Evolutionary conservation across 2,113 vertebrate genomes (phyloP).

Genomic region (Hippocampus comes): DNA sequence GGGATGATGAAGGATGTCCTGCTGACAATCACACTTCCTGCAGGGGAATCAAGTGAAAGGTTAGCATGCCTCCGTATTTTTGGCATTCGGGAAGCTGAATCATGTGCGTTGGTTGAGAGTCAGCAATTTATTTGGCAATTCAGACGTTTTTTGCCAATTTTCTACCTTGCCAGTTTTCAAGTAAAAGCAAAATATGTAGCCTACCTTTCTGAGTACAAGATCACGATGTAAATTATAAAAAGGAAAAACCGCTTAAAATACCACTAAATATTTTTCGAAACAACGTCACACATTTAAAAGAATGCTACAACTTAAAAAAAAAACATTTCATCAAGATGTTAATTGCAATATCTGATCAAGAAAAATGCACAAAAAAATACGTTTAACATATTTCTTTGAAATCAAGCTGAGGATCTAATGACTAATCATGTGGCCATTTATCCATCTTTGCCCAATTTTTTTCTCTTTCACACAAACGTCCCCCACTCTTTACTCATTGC

Average conservation of each 20-base stretch:
- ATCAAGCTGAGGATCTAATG: constrained; percentile 21
- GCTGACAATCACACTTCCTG: constrained; percentile 39
- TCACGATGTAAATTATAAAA: no score
- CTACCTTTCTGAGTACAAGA: no score
- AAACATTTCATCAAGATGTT: no score
- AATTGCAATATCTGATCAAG: neutral
- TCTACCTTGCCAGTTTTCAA: no score
- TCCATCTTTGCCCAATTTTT: constrained; percentile 8
- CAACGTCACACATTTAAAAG: no score
- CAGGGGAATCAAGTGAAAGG: constrained; percentile 32
- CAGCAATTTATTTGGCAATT: neutral
- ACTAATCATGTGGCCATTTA: constrained; percentile 31
- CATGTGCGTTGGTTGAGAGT: neutral
- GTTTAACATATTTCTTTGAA: neutral
- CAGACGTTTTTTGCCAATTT: neutral
- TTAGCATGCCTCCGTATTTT: constrained; percentile 20
- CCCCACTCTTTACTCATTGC: neutral
- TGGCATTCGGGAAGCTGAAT: neutral
- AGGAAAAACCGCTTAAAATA: no score
- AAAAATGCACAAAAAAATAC: no score
- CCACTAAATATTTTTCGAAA: no score
- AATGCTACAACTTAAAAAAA: no score
- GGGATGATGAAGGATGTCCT: constrained; percentile 39
- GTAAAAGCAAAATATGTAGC: no score
- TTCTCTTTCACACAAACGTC: neutral